These are phyloP conservation scores for Thera britannica DNA, from an alignment of 2,888 invertebrate species.

Conservation along the genomic window DNA sequence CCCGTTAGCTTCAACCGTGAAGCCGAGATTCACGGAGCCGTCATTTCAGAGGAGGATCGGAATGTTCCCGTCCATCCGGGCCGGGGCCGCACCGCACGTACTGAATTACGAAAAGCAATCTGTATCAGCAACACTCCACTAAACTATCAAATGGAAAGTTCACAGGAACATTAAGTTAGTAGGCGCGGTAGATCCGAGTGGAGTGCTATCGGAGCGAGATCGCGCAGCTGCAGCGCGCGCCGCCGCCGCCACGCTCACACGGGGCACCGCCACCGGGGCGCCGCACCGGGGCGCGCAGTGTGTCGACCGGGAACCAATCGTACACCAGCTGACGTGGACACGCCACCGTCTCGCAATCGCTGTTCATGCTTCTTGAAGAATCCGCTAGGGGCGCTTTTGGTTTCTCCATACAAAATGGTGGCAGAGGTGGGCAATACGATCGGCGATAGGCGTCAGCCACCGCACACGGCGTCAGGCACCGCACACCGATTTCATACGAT, in stretches of 20 bases:
- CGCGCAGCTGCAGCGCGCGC: slow-evolving; percentile 17
- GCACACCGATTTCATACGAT: no score
- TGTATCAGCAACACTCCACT: slow-evolving; percentile 26
- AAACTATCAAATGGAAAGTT: slow-evolving; percentile 31
- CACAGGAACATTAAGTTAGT: slow-evolving; percentile 16
- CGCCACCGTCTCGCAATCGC: no score
- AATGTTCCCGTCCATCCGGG: slow-evolving; percentile 1
- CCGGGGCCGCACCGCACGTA: slow-evolving; percentile 6
- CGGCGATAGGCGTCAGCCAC: no score
- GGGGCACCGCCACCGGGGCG: no score
- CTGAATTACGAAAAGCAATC: slow-evolving; percentile 22
- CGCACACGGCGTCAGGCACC: no score
- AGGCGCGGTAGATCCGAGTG: slow-evolving; percentile 21
- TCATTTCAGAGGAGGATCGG: background rate
- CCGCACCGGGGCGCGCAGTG: background rate
- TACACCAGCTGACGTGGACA: no score
- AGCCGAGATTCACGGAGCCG: background rate
- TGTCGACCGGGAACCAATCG: background rate
- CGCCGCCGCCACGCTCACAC: background rate
- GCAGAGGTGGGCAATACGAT: no score
- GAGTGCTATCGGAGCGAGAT: slow-evolving; percentile 10
- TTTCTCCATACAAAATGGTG: no score
- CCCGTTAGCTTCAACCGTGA: background rate
- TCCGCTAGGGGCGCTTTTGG: no score
- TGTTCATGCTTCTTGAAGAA: no score